Evolutionary conservation across 2,888 invertebrate genomes (phyloP).

Genomic region (Leistus spinibarbis): DNA sequence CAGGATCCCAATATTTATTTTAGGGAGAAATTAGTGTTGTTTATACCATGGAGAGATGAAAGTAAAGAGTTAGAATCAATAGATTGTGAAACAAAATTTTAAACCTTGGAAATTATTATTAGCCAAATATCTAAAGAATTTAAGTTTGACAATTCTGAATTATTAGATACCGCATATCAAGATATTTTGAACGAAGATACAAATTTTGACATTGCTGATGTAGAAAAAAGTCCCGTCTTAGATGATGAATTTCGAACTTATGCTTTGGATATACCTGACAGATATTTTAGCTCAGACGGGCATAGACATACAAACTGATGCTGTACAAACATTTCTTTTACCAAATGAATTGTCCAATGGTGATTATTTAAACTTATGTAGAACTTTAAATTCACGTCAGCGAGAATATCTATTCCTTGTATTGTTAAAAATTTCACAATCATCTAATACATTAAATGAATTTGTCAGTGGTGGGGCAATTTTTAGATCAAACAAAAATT

Average conservation of each 20-base stretch:
- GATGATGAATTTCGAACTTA: neutral
- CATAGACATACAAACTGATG: neutral
- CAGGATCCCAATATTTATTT: conserved; percentile 41
- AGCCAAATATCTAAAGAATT: neutral
- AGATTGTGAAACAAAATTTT: conserved; percentile 21
- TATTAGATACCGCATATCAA: neutral
- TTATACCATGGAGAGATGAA: conserved; percentile 45
- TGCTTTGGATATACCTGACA: neutral
- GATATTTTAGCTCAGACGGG: neutral
- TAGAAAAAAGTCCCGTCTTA: neutral
- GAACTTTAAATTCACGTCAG: neutral
- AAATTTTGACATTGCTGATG: neutral
- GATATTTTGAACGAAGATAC: neutral
- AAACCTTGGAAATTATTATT: neutral
- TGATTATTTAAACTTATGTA: neutral
- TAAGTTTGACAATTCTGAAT: neutral
- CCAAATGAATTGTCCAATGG: neutral
- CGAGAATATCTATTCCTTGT: neutral
- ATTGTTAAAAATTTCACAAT: neutral
- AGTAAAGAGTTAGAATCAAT: conserved; percentile 34
- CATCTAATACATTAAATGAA: neutral
- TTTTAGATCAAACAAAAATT: conserved; percentile 43
- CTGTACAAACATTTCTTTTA: neutral
- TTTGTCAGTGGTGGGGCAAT: conserved; percentile 36
- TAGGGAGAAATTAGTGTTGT: conserved; percentile 44